Conservation (phyloP, 2,113 vertebrate species). For the Nothocercus julius region DNA sequence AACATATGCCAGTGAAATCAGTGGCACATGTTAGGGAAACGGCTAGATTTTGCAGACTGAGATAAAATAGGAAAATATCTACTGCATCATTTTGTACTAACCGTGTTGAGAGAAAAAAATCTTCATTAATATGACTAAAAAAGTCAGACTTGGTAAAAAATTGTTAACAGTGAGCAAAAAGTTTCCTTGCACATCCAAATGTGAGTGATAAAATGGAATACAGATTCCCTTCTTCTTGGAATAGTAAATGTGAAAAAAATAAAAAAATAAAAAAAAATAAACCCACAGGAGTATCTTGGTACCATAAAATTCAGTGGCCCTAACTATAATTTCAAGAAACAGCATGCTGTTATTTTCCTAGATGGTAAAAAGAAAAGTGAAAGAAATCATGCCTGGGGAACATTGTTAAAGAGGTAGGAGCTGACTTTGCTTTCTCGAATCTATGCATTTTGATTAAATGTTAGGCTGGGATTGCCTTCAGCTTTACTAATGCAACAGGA, state of each 20-base stretch:
- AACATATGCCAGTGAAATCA: neutral
- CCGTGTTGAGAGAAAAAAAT: neutral
- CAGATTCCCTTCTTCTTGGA: neutral
- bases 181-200: conserved; percentile 78
- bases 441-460: neutral
- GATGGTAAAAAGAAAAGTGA: neutral
- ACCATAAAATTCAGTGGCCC: neutral
- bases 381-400: neutral
- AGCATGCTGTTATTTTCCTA: neutral
- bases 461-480: conserved; percentile 87
- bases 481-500: conserved; percentile 78
- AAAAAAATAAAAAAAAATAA: neutral
- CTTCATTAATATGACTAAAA: neutral
- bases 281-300: neutral
- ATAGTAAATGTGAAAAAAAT: neutral
- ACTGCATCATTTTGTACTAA: neutral
- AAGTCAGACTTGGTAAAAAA: neutral
- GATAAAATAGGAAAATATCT: neutral
- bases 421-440: neutral
- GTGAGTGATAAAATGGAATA: neutral
- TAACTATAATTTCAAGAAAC: neutral
- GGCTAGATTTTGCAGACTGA: neutral
- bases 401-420: neutral
- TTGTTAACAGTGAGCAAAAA: conserved; percentile 73
- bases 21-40: neutral